Percentiles rank a stretch among this genome's conserved stretches.
Conservation (phyloP, 1,140 invertebrate species). For the Bemisia tabaci region DNA sequence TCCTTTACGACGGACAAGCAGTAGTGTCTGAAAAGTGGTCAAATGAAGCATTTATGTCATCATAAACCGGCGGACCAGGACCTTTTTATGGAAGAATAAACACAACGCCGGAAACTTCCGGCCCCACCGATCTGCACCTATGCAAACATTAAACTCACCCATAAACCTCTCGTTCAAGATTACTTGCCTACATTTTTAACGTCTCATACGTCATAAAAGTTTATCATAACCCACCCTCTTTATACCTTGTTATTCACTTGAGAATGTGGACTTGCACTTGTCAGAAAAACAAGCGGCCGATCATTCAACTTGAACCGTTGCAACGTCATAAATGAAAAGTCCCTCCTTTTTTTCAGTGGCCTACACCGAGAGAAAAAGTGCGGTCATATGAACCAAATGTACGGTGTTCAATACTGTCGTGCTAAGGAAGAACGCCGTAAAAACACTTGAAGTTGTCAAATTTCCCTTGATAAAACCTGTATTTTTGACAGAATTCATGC, state of each 20-base stretch:
- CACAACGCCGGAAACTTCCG: background rate
- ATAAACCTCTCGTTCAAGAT: background rate
- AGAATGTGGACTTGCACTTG: too few relatives aligned
- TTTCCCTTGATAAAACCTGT: too few relatives aligned
- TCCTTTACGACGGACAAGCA: background rate
- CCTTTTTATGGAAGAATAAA: background rate
- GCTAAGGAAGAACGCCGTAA: too few relatives aligned
- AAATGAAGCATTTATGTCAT: background rate
- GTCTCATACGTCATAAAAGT: background rate
- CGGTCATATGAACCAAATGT: too few relatives aligned
- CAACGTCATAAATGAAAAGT: too few relatives aligned
- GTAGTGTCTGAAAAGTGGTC: background rate
- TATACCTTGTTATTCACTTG: background rate
- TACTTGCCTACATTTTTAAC: background rate
- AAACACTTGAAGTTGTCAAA: too few relatives aligned
- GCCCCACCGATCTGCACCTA: background rate
- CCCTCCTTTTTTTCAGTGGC: too few relatives aligned
- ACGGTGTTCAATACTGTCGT: too few relatives aligned
- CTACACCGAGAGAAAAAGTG: too few relatives aligned
- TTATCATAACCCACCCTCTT: background rate
- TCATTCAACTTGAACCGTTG: too few relatives aligned
- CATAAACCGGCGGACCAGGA: background rate
- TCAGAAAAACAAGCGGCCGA: too few relatives aligned
- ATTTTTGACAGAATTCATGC: too few relatives aligned
- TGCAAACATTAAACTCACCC: background rate